Evolutionary conservation across 37 sponge, comb jelly and placozoan species (phyloP).

Genomic region (Bolinopsis microptera): DNA sequence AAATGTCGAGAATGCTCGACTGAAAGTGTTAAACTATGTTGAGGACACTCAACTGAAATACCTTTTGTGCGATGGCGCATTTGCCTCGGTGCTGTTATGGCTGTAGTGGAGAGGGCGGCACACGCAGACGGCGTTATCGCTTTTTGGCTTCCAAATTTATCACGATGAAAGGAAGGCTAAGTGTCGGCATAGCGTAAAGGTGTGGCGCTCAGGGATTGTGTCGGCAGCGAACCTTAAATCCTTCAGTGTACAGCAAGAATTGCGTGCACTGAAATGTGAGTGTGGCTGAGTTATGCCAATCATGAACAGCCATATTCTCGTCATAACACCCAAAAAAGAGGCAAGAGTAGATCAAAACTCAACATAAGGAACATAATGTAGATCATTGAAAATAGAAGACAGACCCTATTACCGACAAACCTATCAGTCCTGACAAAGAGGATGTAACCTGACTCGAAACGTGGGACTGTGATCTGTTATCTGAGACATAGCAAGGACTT

Average conservation of each 20-base stretch:
- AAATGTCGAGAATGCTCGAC: conserved; percentile 14
- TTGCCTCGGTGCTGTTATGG: neutral
- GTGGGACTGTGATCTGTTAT: neutral
- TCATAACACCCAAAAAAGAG: neutral
- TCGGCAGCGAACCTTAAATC: neutral
- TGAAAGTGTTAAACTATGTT: neutral
- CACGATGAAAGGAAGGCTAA: neutral
- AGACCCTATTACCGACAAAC: neutral
- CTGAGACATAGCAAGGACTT: neutral
- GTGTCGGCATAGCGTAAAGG: neutral
- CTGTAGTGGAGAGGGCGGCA: neutral
- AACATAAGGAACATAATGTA: neutral
- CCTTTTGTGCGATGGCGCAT: conserved; percentile 15
- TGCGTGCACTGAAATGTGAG: neutral
- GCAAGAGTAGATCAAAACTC: neutral
- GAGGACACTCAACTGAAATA: conserved; percentile 16
- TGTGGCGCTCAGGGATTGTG: neutral
- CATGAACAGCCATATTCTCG: neutral
- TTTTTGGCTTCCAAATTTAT: neutral
- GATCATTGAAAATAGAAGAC: neutral
- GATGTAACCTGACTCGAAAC: neutral
- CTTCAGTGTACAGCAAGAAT: neutral
- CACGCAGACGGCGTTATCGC: neutral
- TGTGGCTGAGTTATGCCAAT: neutral
- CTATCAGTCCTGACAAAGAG: neutral